Evolutionary conservation across 1,140 invertebrate genomes (phyloP).

Genomic region (Proctacanthus coquilletti): DNA sequence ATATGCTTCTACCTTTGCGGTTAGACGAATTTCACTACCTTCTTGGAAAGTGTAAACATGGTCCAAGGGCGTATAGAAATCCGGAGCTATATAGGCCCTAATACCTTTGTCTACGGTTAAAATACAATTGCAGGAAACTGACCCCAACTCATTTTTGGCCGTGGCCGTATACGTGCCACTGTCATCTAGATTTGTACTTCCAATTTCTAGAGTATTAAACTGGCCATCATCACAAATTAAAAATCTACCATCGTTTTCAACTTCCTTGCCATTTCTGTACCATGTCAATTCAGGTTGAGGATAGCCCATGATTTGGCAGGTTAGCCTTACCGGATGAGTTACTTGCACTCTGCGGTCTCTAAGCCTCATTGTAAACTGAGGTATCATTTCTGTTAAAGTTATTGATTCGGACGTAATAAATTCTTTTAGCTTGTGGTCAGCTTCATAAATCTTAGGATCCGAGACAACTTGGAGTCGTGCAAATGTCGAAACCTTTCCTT

Average conservation of each 20-base stretch:
- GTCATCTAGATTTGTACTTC: constrained; percentile 56
- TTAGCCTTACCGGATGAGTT: constrained; percentile 69
- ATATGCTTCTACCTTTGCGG: constrained; percentile 62
- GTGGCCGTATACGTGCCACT: constrained; percentile 65
- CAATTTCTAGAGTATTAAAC: constrained; percentile 75
- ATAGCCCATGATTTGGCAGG: constrained; percentile 67
- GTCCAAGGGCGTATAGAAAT: constrained; percentile 53
- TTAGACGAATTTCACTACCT: constrained; percentile 47
- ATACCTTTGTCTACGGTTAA: constrained; percentile 76
- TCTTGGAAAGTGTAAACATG: constrained; percentile 39
- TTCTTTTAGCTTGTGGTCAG: constrained; percentile 54
- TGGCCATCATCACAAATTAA: constrained; percentile 29
- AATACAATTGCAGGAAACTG: constrained; percentile 62
- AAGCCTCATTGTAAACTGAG: constrained; percentile 75
- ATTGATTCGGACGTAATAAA: constrained; percentile 23
- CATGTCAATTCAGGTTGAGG: constrained; percentile 60
- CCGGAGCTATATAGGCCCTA: constrained; percentile 58
- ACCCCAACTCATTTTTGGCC: constrained; percentile 68
- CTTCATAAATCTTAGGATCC: constrained; percentile 51
- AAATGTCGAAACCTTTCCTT: constrained; percentile 67
- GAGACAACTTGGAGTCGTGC: constrained; percentile 61
- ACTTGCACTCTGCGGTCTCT: constrained; percentile 66
- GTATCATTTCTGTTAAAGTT: constrained; percentile 34
- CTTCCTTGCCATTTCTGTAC: constrained; percentile 53
- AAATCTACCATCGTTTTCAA: constrained; percentile 35